Evolutionary conservation across 92 coral and sea anemone genomes (phyloP).

Genomic region (Isaurus tuberculatus): DNA sequence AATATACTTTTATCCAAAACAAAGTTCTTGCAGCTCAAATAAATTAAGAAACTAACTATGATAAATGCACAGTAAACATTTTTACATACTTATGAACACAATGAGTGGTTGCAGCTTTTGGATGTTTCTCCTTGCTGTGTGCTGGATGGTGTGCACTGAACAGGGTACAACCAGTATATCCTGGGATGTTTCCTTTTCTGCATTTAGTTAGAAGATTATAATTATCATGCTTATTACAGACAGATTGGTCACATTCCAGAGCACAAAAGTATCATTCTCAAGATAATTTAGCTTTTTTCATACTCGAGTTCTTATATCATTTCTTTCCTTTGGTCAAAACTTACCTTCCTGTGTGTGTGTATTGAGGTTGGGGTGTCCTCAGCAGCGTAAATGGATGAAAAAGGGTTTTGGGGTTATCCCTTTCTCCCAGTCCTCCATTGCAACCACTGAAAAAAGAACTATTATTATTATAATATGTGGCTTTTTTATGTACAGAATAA

Average conservation of each 20-base stretch:
- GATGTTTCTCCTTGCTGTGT: constrained; percentile 75
- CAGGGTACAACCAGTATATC: constrained; percentile 87
- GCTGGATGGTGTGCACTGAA: constrained; percentile 77
- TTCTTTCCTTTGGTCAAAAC: not conserved
- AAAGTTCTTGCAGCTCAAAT: no score
- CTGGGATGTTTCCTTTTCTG: constrained; percentile 94
- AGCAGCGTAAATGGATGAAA: constrained; percentile 67
- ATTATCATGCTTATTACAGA: no score
- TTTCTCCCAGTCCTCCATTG: constrained; percentile 80
- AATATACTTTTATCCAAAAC: no score
- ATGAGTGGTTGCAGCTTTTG: constrained; percentile 78
- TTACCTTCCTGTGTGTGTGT: constrained; percentile 87
- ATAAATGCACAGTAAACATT: no score
- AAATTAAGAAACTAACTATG: no score
- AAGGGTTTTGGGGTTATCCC: constrained; percentile 77
- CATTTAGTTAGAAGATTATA: not conserved
- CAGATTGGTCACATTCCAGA: not conserved
- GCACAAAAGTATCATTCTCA: no score
- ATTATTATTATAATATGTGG: not conserved
- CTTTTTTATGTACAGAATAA: not conserved
- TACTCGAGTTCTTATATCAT: not conserved
- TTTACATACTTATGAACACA: constrained; percentile 80
- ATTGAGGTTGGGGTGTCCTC: constrained; percentile 83
- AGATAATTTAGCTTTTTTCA: no score
- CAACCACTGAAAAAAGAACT: constrained; percentile 70